Evolutionary conservation across 64 coral and sea anemone species (phyloP).

Genomic region (Montipora sp.): DNA sequence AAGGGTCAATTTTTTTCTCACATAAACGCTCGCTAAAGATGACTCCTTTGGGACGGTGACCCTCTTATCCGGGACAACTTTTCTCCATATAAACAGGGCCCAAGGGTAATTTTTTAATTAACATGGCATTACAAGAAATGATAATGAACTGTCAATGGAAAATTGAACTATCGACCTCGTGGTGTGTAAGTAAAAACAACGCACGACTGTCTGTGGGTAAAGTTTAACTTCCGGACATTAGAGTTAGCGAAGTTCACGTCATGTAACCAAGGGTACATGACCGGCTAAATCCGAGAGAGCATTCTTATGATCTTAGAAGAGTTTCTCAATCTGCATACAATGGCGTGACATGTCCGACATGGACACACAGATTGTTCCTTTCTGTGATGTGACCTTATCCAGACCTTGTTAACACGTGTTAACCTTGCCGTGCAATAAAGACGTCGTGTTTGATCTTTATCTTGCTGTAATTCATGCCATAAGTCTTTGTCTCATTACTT

Average conservation of each 20-base stretch:
- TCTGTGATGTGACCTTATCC: too few relatives aligned
- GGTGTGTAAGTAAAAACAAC: background rate
- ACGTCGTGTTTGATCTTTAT: slow-evolving; percentile 1
- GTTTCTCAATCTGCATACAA: background rate
- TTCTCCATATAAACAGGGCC: too few relatives aligned
- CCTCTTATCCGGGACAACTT: too few relatives aligned
- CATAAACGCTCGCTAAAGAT: too few relatives aligned
- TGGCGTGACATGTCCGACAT: background rate
- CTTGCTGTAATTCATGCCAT: background rate
- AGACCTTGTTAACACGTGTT: too few relatives aligned
- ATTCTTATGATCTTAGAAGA: background rate
- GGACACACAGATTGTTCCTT: too few relatives aligned
- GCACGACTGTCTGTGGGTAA: background rate
- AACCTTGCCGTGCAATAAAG: slow-evolving; percentile 27
- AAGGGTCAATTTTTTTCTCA: too few relatives aligned
- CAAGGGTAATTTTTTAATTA: too few relatives aligned
- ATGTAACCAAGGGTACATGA: background rate
- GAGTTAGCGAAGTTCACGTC: background rate
- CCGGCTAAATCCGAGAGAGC: background rate
- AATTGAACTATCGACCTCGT: slow-evolving; percentile 1
- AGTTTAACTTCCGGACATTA: background rate
- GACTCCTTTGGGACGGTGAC: too few relatives aligned
- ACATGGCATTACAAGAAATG: too few relatives aligned
- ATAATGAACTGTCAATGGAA: background rate
- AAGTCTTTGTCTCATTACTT: slow-evolving; percentile 1